phyloP scores from a whole-genome alignment of 1,140 invertebrate genomes.

The Zaprionus africanus region DNA sequence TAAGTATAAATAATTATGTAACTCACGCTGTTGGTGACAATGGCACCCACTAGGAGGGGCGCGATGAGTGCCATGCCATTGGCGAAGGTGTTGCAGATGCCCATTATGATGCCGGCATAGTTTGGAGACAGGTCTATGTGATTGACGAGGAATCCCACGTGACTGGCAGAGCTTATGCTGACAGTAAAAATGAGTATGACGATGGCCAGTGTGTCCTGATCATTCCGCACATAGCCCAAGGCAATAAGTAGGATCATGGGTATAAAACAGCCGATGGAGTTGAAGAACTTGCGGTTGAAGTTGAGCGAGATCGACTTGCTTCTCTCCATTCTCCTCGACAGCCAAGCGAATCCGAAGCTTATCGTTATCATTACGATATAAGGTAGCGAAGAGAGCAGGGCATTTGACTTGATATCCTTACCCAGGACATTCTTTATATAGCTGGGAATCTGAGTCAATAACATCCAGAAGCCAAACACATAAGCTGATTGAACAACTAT shows the following conservation, averaged over 20 bases:
- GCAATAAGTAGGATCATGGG: constrained; percentile 87
- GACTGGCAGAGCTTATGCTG: constrained; percentile 90
- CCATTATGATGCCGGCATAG: constrained; percentile 88
- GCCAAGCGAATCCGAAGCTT: constrained; percentile 86
- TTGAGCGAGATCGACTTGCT: constrained; percentile 86
- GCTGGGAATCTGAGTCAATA: constrained; percentile 95
- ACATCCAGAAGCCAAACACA: constrained; percentile 96
- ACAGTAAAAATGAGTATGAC: constrained; percentile 88
- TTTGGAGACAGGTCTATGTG: constrained; percentile 91
- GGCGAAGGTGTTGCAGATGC: constrained; percentile 90
- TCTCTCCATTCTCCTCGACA: constrained; percentile 86
- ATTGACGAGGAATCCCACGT: constrained; percentile 88
- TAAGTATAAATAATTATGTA: no score
- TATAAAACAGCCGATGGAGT: constrained; percentile 86
- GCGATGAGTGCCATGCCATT: constrained; percentile 89
- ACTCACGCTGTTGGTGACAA: constrained; percentile 87
- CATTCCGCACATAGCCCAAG: constrained; percentile 87
- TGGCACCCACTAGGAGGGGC: constrained; percentile 87
- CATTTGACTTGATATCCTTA: constrained; percentile 91
- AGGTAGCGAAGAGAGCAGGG: constrained; percentile 90
- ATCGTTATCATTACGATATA: constrained; percentile 90
- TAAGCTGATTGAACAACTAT: constrained; percentile 92
- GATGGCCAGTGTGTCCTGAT: constrained; percentile 85
- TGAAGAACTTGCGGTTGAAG: constrained; percentile 88
- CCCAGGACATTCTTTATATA: constrained; percentile 93